Base-by-base conservation (phyloP, 2,797 vertebrate genomes). In the Sebastes flavidus region DNA sequence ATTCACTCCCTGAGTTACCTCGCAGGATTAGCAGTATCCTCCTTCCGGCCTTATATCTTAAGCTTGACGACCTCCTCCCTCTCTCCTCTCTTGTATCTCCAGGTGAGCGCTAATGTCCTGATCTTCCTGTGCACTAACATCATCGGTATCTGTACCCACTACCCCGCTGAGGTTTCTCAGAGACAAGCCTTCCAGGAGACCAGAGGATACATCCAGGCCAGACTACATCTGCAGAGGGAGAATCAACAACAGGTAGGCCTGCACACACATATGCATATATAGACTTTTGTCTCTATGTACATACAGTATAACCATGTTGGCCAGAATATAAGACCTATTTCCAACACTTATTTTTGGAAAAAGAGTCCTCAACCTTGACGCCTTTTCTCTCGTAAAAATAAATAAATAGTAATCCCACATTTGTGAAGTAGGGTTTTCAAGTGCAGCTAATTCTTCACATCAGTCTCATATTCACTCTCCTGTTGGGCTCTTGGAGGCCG, bases 141-240 rank as follows among this genome's bases (percentile, higher is more conserved):
- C 92, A 97, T 98, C 42, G 97, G 98, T 79, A 97, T 98, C 95
- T 99, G 98, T 84, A 98, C 98, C 68, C 98, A 98, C 92, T 98
- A 98, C 90, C 98, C 98, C 0, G 97, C 97, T 0, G 98, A 99
- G 91, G 98, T 99, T 70, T 98, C 98, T 6, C 98, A 99, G 95
- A 97, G 98, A 70, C 98, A 99, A 89, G 98, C 98, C 75, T 99
- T 99, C 92, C 97, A 98, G 91, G 98, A 99, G 95, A 99, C 98
- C 38, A 94, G 98, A 0, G 98, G 97, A 70, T 99, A 98, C 91
- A 99, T 99, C 92, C 97, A 99, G 93, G 98, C 98, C 0, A 93
- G 98, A 67, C 94, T 98, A 72, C 97, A 98, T 84, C 95, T 98
- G 72, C 97, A 99, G 95, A 96, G 96, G 29, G 98, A 99, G 92